Evolutionary conservation across 2,888 invertebrate species (phyloP), one percentile per base, ranked within the genome.

Genomic region (Callinectes sapidus): DNA sequence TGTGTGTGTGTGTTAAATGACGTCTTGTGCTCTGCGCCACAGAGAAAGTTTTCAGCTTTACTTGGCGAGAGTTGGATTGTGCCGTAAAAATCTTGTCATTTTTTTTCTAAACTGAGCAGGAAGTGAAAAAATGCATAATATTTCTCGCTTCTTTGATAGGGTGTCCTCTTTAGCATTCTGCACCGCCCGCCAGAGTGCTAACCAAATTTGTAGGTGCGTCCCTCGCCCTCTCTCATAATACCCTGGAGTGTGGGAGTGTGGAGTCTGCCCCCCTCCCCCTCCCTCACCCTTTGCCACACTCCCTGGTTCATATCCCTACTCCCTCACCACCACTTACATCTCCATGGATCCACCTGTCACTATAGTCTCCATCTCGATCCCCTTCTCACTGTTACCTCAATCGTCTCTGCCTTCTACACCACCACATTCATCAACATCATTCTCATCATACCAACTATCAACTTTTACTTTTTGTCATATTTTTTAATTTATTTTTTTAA

Each of bases 161-260:
- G 81, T 16, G 81, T 81, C 81, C 71, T 81, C 81, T 81, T 81
- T 81, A 81, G 81, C 81, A 71, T 81, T 35, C 81, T n/a, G 81
- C 3, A 8, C 35, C 35, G 81, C 16, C 35, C 18, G 81, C n/a
- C 81, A 6, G 35, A 35, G 81, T 81, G 35, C 35, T 81, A 81
- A 81, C 81, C 81, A 81, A 81, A 81, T 81, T 81, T 81, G 81
- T 35, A 81, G 81, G 35, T 35, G 13, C 81, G 81, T 81, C 35
- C 81, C 35, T 81, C 35, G 35, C 81, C 81, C 81, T 81, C 81
- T 16, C 35, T 35, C 81, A 81, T 77, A 28, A 77, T 32, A 81
- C 81, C 71, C n/a, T 28, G 28, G 32, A 6, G 32, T 14, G 35
- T 32, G 81, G 81, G 16, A 35, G 81, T 16, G 81, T 32, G 71